These are phyloP conservation scores for Harlomillsia oculata DNA, from an alignment of 1,140 invertebrate genomes.

Conservation along the genomic window DNA sequence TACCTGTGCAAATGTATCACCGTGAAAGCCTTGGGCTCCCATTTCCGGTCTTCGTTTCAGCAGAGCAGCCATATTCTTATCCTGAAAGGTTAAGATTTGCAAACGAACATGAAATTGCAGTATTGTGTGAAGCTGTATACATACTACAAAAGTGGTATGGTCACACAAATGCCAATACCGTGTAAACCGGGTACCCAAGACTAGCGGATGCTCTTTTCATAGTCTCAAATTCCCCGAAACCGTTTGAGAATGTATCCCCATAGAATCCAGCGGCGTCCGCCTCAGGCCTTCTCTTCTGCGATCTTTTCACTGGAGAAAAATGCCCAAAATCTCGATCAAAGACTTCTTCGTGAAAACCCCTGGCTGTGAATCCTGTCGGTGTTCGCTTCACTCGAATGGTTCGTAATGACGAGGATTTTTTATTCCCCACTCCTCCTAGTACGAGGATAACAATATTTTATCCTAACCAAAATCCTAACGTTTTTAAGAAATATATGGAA, in stretches of 20 bases:
- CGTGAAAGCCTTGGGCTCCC: constrained; percentile 38
- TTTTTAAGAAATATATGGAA: too few species aligned
- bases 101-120: not conserved
- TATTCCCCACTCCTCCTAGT: too few species aligned
- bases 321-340: constrained; percentile 40
- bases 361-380: constrained; percentile 36
- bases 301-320: constrained; percentile 34
- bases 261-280: constrained; percentile 37
- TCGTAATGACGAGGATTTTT: constrained; percentile 14
- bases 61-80: not conserved
- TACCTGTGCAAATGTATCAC: constrained; percentile 39
- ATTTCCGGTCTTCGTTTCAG: constrained; percentile 31
- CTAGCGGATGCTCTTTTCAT: constrained; percentile 36
- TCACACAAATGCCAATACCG: not conserved
- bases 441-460: too few species aligned
- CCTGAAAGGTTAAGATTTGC: too few species aligned
- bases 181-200: not conserved
- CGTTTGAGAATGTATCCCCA: constrained; percentile 40
- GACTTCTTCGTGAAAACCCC: constrained; percentile 45
- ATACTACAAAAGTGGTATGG: not conserved
- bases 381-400: constrained; percentile 29
- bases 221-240: constrained; percentile 42
- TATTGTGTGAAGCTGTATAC: not conserved
- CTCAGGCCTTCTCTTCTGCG: constrained; percentile 29
- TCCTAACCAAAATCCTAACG: too few species aligned